Conservation (phyloP, 1,140 invertebrate genomes). For the Drosophila grimshawi region DNA sequence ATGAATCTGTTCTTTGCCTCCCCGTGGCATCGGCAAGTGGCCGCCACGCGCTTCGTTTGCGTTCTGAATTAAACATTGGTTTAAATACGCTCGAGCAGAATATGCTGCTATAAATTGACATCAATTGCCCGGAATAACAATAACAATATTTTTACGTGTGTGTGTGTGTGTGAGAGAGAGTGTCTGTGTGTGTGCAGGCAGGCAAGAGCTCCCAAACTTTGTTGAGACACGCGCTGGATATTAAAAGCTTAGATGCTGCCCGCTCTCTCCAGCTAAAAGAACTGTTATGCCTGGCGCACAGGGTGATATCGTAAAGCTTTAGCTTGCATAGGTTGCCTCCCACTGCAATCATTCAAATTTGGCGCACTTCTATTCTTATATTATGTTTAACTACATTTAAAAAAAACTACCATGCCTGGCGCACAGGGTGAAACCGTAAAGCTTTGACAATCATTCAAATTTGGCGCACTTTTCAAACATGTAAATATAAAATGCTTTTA, state of each 20-base stretch:
- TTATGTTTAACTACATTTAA: not conserved
- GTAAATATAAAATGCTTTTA: not conserved
- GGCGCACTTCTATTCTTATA: not conserved
- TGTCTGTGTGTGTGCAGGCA: conserved; percentile 4
- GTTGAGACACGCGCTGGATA: conserved; percentile 51
- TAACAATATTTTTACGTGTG: conserved; percentile 16
- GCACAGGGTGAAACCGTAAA: conserved; percentile 30
- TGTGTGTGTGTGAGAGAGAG: conserved; percentile 1
- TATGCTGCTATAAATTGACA: conserved; percentile 49
- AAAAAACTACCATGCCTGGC: conserved; percentile 33
- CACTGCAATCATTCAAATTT: conserved; percentile 13
- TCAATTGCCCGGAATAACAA: conserved; percentile 35
- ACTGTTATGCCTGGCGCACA: conserved; percentile 38
- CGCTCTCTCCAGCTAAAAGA: conserved; percentile 14
- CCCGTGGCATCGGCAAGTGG: conserved; percentile 51
- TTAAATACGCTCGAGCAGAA: conserved; percentile 18
- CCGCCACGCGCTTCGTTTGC: conserved; percentile 36
- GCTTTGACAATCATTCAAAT: conserved; percentile 21
- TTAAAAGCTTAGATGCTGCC: conserved; percentile 57
- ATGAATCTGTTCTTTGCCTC: not conserved
- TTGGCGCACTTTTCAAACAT: not conserved
- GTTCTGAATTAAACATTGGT: conserved; percentile 49
- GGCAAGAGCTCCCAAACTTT: conserved; percentile 27
- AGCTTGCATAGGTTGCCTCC: conserved; percentile 17
- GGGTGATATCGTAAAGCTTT: conserved; percentile 28